Conservation (phyloP, 2,113 vertebrate genomes). For the Zosterops japonicus region DNA sequence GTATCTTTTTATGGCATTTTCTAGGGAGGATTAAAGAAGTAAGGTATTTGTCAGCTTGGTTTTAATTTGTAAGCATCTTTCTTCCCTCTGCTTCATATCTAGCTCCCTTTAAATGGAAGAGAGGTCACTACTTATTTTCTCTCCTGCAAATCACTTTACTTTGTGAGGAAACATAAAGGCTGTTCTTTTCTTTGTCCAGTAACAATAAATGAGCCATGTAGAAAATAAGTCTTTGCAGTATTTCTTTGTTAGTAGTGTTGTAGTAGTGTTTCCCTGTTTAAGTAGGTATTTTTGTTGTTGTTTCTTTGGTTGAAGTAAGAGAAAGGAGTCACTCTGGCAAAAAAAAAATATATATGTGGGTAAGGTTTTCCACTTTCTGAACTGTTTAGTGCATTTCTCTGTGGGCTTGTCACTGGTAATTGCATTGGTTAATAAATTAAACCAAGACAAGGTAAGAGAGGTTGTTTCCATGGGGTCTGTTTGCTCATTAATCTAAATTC, state of each 20-base stretch:
- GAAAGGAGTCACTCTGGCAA: neutral
- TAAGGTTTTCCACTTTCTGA: slow-evolving; percentile 21
- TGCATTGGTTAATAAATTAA: slow-evolving; percentile 66
- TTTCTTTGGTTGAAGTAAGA: neutral
- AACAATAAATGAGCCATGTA: neutral
- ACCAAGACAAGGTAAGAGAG: slow-evolving; percentile 35
- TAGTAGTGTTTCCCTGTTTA: neutral
- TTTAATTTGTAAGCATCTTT: neutral
- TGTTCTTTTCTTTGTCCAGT: neutral
- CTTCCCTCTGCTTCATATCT: neutral
- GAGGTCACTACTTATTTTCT: neutral
- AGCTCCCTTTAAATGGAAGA: neutral
- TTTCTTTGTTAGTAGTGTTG: neutral
- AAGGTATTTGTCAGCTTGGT: neutral
- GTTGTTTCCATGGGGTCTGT: slow-evolving; percentile 48
- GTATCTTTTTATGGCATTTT: neutral
- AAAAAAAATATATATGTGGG: neutral
- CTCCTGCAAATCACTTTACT: neutral
- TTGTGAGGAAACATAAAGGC: neutral
- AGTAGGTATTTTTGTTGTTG: neutral
- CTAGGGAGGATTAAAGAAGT: neutral
- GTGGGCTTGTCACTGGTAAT: slow-evolving; percentile 58
- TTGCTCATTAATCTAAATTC: slow-evolving; percentile 43
- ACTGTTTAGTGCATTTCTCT: slow-evolving; percentile 29
- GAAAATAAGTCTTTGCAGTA: neutral